Evolutionary conservation across 2,113 vertebrate species (phyloP), one percentile per base, ranked within the genome.

Genomic region (Gila orcuttii): DNA sequence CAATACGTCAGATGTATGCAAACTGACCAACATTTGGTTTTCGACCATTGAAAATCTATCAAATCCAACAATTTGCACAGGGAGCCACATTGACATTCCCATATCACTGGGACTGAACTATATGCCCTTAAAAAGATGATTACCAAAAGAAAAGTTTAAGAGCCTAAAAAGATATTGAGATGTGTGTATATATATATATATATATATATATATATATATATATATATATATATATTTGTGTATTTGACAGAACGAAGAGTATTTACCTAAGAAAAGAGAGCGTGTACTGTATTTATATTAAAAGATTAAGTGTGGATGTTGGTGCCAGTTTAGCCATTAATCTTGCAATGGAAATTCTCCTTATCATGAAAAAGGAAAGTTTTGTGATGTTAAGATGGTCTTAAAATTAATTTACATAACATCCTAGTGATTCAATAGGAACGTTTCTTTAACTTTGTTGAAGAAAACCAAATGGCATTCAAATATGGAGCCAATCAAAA

Each of bases 331-430:
- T 47, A 64, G 33, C 52, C 8, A 42, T 0, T 86, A 31, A 60
- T 64, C 89, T 86, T 68, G 85, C 81, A 15, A 86, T 85, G 71
- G 59, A 86, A 86, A 86, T 75, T 85, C 19, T 80, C 83, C 59
- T 83, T 25, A 15, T 45, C 33, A 47, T 47, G 21, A 66, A 10
- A 66, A 66, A 66, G 42, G 23, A 62, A 11, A 4, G 60, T 66
- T 31, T 66, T 66, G 28, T 66, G 12, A 6, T 66, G 15, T 2
- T 11, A 55, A 55, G 47, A 15, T 31, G 28, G 15, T 47, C 39
- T 25, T 28, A 3, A 52, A 31, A 15, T 60, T 15, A 8, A 25
- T 42, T 62, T 60, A 33, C 55, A 60, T 78, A 9, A 21, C 2
- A 0, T 78, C 31, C 21, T 11, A 39, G 36, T 23, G 15, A 39